phyloP scores from a whole-genome alignment of 1,140 invertebrate species.

The Dermatophagoides farinae region DNA sequence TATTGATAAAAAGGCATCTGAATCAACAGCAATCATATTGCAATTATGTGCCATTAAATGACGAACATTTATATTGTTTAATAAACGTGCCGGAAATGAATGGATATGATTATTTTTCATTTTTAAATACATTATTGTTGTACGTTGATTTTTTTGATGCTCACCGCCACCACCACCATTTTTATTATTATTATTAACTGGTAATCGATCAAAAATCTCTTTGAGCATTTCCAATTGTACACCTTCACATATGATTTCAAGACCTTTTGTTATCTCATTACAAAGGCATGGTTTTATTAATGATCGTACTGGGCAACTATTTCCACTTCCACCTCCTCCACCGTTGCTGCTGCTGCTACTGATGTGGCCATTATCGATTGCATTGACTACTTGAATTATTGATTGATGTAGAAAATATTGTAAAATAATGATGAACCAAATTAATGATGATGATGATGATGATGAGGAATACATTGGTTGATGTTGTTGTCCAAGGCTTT shows the following conservation, averaged over 20 bases:
- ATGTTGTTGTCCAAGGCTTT: too few relatives aligned
- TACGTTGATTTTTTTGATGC: background rate
- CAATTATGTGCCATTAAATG: slow-evolving; percentile 65
- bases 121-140: slow-evolving; percentile 57
- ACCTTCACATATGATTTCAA: slow-evolving; percentile 63
- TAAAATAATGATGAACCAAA: background rate
- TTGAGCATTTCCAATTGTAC: slow-evolving; percentile 48
- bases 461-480: too few relatives aligned
- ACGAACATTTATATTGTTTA: slow-evolving; percentile 61
- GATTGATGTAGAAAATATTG: background rate
- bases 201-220: slow-evolving; percentile 39
- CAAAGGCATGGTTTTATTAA: slow-evolving; percentile 48
- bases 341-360: background rate
- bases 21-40: slow-evolving; percentile 16
- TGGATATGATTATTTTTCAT: slow-evolving; percentile 56
- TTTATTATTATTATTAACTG: slow-evolving; percentile 32
- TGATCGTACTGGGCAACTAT: slow-evolving; percentile 12
- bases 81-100: slow-evolving; percentile 58
- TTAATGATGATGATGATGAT: background rate
- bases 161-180: too few relatives aligned
- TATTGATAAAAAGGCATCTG: slow-evolving; percentile 15
- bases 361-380: background rate
- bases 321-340: too few relatives aligned
- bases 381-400: background rate
- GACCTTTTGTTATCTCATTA: slow-evolving; percentile 56